Conservation (phyloP, 1,140 invertebrate species). For the Heliothis virescens region DNA sequence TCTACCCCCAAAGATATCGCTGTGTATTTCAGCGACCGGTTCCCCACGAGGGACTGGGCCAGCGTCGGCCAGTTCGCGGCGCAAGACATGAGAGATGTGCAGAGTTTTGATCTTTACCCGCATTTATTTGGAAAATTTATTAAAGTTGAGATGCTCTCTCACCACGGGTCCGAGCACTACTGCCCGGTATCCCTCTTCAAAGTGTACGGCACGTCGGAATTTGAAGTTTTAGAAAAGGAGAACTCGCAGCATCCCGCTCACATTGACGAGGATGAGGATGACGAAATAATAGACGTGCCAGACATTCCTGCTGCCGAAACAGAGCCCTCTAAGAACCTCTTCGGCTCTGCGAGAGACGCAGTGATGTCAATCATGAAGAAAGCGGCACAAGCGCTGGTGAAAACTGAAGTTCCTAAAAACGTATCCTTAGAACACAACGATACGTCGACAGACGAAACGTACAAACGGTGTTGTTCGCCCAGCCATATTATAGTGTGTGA, state of each 20-base stretch:
- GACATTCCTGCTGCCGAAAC: constrained; percentile 76
- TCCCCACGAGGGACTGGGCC: constrained; percentile 97
- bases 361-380: constrained; percentile 96
- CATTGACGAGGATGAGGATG: constrained; percentile 89
- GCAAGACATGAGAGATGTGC: constrained; percentile 94
- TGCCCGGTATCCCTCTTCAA: constrained; percentile 97
- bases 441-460: constrained; percentile 79
- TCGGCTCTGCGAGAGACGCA: constrained; percentile 94
- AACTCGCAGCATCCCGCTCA: constrained; percentile 87
- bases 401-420: constrained; percentile 88
- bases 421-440: constrained; percentile 81
- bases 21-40: constrained; percentile 95
- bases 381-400: constrained; percentile 92
- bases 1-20: constrained; percentile 97
- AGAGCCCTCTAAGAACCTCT: constrained; percentile 89
- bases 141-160: constrained; percentile 95
- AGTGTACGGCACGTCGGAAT: constrained; percentile 96
- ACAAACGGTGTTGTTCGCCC: constrained; percentile 87
- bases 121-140: constrained; percentile 98
- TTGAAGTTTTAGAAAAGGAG: constrained; percentile 94
- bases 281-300: constrained; percentile 86
- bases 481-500: constrained; percentile 90
- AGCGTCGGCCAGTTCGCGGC: constrained; percentile 95
- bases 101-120: constrained; percentile 93
- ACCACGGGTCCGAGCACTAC: constrained; percentile 98